Evolutionary conservation across 2,888 invertebrate species (phyloP).

Genomic region (Stomorhina lunata): DNA sequence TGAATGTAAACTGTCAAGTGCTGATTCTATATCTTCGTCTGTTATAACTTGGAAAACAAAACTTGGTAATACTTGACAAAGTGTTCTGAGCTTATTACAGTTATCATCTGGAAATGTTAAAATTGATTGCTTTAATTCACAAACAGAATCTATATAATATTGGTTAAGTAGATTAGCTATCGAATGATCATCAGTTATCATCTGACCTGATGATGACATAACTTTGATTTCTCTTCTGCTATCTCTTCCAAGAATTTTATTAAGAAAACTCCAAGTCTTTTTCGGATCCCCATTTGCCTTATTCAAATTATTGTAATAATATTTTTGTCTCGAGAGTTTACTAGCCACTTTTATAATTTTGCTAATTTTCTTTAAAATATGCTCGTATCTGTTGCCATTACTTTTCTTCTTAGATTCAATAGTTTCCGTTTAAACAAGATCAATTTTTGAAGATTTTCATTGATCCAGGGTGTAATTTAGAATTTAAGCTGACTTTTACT

Average conservation of each 20-base stretch:
- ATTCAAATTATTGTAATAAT: neutral
- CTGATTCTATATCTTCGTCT: neutral
- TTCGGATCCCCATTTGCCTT: neutral
- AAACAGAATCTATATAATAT: neutral
- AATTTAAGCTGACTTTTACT: neutral
- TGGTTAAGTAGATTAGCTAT: neutral
- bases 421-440: neutral
- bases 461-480: slow-evolving; percentile 1
- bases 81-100: neutral
- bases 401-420: neutral
- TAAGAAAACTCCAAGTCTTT: slow-evolving; percentile 11
- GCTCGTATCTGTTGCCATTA: neutral
- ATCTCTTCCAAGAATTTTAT: neutral
- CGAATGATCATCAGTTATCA: neutral
- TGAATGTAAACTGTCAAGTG: neutral
- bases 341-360: neutral
- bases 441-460: neutral
- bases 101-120: neutral
- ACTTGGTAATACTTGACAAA: neutral
- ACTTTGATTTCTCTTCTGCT: neutral
- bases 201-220: neutral
- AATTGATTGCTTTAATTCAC: neutral
- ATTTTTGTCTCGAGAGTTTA: neutral
- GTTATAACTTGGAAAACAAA: neutral
- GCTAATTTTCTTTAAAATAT: neutral